These are phyloP conservation scores for Bombus turneri DNA, from an alignment of 1,140 invertebrate species.

Conservation along the genomic window DNA sequence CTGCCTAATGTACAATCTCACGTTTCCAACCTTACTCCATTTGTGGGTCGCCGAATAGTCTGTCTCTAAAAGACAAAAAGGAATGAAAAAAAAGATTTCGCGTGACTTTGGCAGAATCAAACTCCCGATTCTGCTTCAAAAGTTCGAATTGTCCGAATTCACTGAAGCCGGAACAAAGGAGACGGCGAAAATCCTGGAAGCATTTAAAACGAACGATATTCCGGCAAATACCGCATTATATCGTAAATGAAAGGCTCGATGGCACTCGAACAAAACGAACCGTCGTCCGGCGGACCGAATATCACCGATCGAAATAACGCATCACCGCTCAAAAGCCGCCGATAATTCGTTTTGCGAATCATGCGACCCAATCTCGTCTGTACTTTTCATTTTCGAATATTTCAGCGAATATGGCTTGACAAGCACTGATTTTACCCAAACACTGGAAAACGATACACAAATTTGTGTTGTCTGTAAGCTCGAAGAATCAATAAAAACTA, in stretches of 20 bases:
- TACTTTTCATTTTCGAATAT: background rate
- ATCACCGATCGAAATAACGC: conserved; percentile 27
- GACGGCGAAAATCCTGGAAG: background rate
- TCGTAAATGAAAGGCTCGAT: conserved; percentile 21
- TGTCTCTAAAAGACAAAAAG: background rate
- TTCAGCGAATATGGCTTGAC: background rate
- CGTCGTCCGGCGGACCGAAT: background rate
- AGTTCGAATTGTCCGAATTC: background rate
- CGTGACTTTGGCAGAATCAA: background rate
- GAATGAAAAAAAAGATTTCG: background rate
- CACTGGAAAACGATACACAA: background rate
- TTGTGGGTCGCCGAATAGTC: background rate
- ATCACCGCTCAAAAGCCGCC: conserved; percentile 8
- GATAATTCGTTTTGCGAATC: background rate
- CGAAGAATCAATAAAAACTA: too few species aligned
- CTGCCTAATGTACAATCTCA: background rate
- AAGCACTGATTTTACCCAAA: background rate
- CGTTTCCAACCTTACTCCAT: background rate
- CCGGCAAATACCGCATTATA: conserved; percentile 20
- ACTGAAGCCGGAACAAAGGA: background rate
- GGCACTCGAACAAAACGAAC: conserved; percentile 11
- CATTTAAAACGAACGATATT: conserved; percentile 5
- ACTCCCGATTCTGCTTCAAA: background rate
- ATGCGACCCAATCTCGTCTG: background rate
- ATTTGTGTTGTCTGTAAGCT: background rate